A percentile compares a stretch with the other conserved stretches of the same genome.
phyloP scores from a whole-genome alignment of 2,113 vertebrate species.

The Paradisaea rubra region DNA sequence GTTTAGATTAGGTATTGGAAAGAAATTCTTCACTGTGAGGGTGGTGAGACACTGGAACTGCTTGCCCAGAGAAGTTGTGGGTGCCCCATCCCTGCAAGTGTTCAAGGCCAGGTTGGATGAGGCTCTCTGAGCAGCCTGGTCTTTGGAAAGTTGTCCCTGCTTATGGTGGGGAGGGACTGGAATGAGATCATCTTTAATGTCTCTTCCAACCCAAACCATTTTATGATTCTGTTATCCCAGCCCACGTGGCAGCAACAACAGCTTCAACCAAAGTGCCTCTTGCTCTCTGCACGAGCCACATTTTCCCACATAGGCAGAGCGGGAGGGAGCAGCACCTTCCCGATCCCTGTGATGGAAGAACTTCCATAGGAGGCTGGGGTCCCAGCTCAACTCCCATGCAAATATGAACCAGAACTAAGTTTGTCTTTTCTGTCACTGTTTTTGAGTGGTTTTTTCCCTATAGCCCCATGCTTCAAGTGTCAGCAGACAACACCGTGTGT shows the following conservation, averaged over 20 bases:
- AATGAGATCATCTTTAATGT: background rate
- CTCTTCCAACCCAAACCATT: background rate
- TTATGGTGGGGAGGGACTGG: background rate
- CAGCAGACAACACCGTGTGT: accelerated
- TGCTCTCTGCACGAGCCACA: background rate
- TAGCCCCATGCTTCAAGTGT: background rate
- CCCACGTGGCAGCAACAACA: background rate
- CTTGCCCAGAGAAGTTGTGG: background rate
- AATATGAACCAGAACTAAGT: background rate
- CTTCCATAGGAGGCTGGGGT: accelerated
- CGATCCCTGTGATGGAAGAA: background rate
- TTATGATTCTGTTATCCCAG: background rate
- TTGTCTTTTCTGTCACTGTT: background rate
- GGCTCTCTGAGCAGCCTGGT: background rate
- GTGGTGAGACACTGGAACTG: background rate
- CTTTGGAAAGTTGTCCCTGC: background rate
- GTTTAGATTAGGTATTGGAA: background rate
- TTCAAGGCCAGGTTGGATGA: background rate
- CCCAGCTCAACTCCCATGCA: background rate
- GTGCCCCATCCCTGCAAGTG: background rate
- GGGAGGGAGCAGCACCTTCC: background rate
- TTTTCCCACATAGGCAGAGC: accelerated
- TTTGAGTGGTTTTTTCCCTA: background rate
- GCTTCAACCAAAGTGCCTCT: background rate
- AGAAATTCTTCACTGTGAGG: background rate